Evolutionary conservation across 2,113 vertebrate genomes (phyloP), one percentile per base, ranked within the genome.

Genomic region (Alces alces): DNA sequence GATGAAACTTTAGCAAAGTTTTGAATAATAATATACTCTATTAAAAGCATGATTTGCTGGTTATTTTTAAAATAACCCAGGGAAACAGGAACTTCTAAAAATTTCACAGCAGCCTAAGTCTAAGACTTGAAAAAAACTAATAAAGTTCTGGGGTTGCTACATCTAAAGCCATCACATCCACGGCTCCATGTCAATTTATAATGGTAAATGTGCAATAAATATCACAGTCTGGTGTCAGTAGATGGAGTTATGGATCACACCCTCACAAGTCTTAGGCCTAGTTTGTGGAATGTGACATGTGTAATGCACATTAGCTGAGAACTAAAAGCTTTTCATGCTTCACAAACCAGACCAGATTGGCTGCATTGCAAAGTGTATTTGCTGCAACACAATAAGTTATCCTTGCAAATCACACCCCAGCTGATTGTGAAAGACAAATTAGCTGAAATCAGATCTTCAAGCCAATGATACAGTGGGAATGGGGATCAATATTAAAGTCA

Each of bases 121-220:
- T 57, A 83, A 93, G 84, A 93, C 19, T 39, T 21, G 21, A 86
- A 89, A 86, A 95, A 39, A 87, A 82, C 91, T 25, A 70, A 79
- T 80, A 60, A 94, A 89, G 85, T 50, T 17, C 45, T 36, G 36
- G 23, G n/a, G 39, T 45, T 79, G 45, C 16, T 30, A 9, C 70
- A 91, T 47, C 54, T 79, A 52, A 82, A 70, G 8, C 60, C 83
- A 79, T 86, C 28, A 47, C 55, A 86, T 96, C 58, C 13, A 84
- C 52, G 50, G 83, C 61, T 96, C 50, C 79, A 86, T 13, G 60
- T 95, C 78, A 89, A 86, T 91, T 96, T 93, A 83, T 82, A 91
- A 76, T 89, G 76, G 92, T 66, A 93, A 86, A 86, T 84, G 91
- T 97, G 84, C 82, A 93, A 78, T 97, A 95, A 88, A 83, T 91